A percentile compares a stretch with the other conserved stretches of the same genome.
These are phyloP conservation scores for Matsumyia berberina DNA, from an alignment of 2,888 invertebrate genomes.

Conservation along the genomic window DNA sequence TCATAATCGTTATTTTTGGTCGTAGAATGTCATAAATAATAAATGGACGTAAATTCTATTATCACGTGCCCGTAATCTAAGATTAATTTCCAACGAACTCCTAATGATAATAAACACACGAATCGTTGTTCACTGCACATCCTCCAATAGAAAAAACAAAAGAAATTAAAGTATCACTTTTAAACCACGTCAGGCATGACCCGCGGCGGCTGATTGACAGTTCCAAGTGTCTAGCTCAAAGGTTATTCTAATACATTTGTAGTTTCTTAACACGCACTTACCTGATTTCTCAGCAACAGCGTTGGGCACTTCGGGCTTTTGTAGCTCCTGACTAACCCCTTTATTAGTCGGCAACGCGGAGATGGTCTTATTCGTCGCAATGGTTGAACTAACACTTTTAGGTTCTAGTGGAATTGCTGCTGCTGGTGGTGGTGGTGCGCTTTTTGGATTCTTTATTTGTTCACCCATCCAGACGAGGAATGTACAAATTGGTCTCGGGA, in stretches of 20 bases:
- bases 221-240: constrained; percentile 2
- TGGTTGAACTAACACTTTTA: background rate
- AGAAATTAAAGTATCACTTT: too few species aligned
- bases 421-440: too few species aligned
- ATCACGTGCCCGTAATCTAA: too few species aligned
- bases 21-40: too few species aligned
- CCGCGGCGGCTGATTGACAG: background rate
- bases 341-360: background rate
- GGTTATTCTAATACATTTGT: background rate
- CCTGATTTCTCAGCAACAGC: background rate
- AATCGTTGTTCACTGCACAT: too few species aligned
- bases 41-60: too few species aligned
- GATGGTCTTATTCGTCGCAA: too few species aligned
- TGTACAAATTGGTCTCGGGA: constrained; percentile 42
- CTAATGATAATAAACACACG: too few species aligned
- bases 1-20: too few species aligned
- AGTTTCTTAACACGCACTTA: background rate
- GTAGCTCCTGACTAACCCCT: background rate
- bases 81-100: too few species aligned
- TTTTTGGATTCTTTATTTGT: background rate
- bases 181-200: background rate
- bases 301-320: background rate
- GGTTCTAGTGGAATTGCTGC: background rate
- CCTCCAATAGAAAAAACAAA: too few species aligned
- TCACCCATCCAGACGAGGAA: constrained; percentile 59